Evolutionary conservation across 2,888 invertebrate genomes (phyloP), one percentile per base, ranked within the genome.

Genomic region (Erebia aethiops): DNA sequence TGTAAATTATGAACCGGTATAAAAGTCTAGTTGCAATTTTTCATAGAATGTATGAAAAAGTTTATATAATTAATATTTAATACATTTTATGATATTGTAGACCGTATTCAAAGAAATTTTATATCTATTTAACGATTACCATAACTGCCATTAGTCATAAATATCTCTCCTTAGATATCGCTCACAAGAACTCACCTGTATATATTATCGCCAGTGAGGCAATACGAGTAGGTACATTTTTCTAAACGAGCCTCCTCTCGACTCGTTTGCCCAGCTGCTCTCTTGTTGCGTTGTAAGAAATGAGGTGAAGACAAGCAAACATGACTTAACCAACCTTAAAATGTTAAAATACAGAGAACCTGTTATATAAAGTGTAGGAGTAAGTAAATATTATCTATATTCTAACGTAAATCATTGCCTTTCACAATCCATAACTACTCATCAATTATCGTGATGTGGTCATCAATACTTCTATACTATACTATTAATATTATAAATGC

Each of bases 231-330:
- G 63, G 60, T 69, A 46, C 65, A 67, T 66, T 65, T 73, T 70
- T 69, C 67, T 70, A 64, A 72, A 65, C 67, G 51, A 68, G 70
- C 65, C 58, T 58, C 68, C 56, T 67, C 58, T 49, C 60, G 67
- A 71, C 72, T 67, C 63, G 75, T 75, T 72, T 74, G 70, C 54
- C 69, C 74, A 75, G 71, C 74, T 71, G 71, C 69, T 75, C 68
- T 67, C 71, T 71, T 61, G 71, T 68, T 73, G 61, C 67, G 67
- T 60, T 67, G 54, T 72, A 73, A 71, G 71, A 73, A 73, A 73
- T 66, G 66, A 73, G 73, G 73, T 71, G 73, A 73, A 71, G 73
- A 71, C 67, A 58, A 58, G 57, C 49, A 58, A 67, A 67, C 67
- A 58, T 3, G 66, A n/a, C 13, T 65, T 52, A 9, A 16, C 64